Percentiles rank a stretch among this genome's conserved stretches.
phyloP scores from a whole-genome alignment of 2,113 vertebrate genomes.

The Plotosus lineatus region DNA sequence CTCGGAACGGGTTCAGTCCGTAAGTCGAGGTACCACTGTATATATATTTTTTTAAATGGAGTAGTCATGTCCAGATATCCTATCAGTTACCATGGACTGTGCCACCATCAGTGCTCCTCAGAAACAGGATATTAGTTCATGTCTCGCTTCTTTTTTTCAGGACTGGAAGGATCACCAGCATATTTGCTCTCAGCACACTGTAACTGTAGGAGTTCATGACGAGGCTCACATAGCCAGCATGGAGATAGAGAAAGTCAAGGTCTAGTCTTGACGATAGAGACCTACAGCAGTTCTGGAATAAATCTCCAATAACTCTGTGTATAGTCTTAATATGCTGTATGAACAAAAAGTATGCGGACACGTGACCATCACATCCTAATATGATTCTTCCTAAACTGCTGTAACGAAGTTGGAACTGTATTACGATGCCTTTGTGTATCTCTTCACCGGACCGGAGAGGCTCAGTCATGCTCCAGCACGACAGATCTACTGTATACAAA shows the following conservation, averaged over 20 bases:
- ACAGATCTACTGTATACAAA: neutral
- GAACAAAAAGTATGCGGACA: neutral
- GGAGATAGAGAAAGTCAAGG: constrained; percentile 83
- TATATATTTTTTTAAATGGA: too few relatives aligned
- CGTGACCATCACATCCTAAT: neutral
- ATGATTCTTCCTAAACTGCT: neutral
- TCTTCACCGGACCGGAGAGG: neutral
- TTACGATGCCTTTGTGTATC: neutral
- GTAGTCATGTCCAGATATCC: too few relatives aligned
- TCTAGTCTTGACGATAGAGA: constrained; percentile 60
- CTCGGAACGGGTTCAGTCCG: too few relatives aligned
- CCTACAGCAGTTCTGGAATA: neutral
- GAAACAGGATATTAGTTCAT: too few relatives aligned
- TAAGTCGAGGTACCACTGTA: too few relatives aligned
- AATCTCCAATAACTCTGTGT: neutral
- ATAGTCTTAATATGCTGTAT: neutral
- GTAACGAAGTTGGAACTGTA: neutral
- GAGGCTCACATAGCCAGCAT: constrained; percentile 80
- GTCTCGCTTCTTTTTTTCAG: constrained; percentile 67
- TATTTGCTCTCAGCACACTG: constrained; percentile 79
- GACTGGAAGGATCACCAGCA: constrained; percentile 99
- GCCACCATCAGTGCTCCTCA: too few relatives aligned
- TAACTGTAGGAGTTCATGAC: constrained; percentile 74
- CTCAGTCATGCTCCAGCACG: neutral
- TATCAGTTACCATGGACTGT: too few relatives aligned